These are phyloP conservation scores for Dolichotis patagonum DNA, from an alignment of 2,113 vertebrate genomes.

Conservation along the genomic window DNA sequence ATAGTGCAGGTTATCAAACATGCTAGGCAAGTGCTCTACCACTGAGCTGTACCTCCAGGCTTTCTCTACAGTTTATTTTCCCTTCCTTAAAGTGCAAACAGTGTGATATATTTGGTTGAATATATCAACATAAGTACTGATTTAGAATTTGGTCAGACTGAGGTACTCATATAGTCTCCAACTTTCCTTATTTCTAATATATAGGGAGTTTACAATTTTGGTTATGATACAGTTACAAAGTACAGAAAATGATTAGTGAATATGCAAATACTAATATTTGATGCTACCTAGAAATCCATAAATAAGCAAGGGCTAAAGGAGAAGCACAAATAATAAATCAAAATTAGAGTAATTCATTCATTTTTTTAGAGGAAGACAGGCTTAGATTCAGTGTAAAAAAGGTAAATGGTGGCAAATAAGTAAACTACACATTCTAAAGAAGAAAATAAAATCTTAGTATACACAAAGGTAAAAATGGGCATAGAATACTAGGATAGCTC, in stretches of 20 bases:
- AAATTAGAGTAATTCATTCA: not conserved
- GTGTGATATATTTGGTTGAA: not conserved
- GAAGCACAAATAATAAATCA: not conserved
- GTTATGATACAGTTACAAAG: not conserved
- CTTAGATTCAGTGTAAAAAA: not conserved
- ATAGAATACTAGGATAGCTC: not conserved
- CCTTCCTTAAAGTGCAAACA: slow-evolving; percentile 45
- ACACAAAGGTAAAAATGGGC: not conserved
- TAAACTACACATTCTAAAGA: not conserved
- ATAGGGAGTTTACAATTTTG: not conserved
- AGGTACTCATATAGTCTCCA: not conserved
- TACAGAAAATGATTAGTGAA: not conserved
- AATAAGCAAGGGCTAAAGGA: not conserved
- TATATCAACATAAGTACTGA: not conserved
- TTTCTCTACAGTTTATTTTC: not conserved
- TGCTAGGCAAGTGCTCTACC: not conserved
- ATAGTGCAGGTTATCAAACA: not conserved
- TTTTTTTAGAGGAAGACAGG: not conserved
- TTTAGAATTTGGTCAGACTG: not conserved
- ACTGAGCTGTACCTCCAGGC: not conserved
- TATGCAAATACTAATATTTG: not conserved
- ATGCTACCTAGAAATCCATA: not conserved
- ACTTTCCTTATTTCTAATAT: not conserved
- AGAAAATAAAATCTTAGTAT: not conserved
- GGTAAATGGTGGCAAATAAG: not conserved